Evolutionary conservation across 2,888 invertebrate species (phyloP).

Genomic region (Diplolepis rosae): DNA sequence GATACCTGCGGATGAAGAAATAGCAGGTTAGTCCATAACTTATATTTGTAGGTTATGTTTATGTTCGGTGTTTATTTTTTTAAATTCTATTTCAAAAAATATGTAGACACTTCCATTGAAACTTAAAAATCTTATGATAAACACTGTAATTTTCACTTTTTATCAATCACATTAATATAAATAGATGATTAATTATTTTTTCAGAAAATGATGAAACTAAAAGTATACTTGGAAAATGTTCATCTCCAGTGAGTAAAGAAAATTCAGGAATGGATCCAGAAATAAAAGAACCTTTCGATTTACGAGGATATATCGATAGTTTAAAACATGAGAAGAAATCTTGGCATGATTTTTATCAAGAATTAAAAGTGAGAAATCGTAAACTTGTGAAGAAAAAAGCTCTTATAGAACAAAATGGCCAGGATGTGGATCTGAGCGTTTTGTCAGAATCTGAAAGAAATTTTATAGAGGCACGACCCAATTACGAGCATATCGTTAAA

Average conservation of each 20-base stretch:
- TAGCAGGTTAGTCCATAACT: background rate
- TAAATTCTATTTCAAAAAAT: conserved; percentile 25
- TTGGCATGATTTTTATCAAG: conserved; percentile 55
- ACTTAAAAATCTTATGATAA: too few relatives aligned
- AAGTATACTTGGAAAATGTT: conserved; percentile 7
- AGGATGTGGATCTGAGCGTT: conserved; percentile 50
- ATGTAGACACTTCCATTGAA: too few relatives aligned
- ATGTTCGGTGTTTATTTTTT: background rate
- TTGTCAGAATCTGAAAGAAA: conserved; percentile 53
- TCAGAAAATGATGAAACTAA: conserved; percentile 31
- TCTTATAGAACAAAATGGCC: conserved; percentile 38
- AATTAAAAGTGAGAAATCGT: conserved; percentile 48
- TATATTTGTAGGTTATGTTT: conserved; percentile 10
- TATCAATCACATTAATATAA: background rate
- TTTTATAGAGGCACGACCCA: conserved; percentile 54
- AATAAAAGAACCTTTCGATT: conserved; percentile 49
- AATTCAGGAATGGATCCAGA: background rate
- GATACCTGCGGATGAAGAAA: background rate
- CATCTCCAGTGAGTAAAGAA: background rate
- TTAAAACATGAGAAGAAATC: conserved; percentile 56
- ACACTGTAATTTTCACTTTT: too few relatives aligned
- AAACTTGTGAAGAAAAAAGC: conserved; percentile 39
- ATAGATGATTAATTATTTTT: conserved; percentile 8
- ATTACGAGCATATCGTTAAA: conserved; percentile 53
- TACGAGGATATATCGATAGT: conserved; percentile 54